Percentiles rank a stretch among this genome's conserved stretches.
Evolutionary conservation across 2,888 invertebrate species (phyloP).

Genomic region (Cryptocheilus praepositus): DNA sequence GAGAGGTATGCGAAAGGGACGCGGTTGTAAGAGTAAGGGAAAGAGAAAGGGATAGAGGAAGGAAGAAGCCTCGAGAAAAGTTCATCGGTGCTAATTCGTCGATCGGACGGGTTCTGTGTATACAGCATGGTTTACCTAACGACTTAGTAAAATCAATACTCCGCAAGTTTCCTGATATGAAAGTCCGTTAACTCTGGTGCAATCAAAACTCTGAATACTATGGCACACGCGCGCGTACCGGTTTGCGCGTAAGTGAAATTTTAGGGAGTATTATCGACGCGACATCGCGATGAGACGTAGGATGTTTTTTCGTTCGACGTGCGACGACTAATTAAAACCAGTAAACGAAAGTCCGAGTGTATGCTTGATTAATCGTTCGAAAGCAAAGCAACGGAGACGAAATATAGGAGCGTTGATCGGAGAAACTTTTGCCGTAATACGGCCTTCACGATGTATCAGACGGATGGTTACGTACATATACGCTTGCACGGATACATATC

Average conservation of each 20-base stretch:
- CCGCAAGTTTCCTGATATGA: constrained; percentile 47
- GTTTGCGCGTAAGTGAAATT: constrained; percentile 17
- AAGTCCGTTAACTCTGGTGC: constrained; percentile 54
- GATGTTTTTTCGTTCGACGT: too few relatives aligned
- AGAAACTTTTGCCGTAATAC: constrained; percentile 4
- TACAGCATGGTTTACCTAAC: constrained; percentile 50
- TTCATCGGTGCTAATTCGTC: constrained; percentile 48
- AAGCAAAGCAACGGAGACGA: constrained; percentile 16
- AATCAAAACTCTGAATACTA: constrained; percentile 49
- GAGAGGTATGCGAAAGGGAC: constrained; percentile 11
- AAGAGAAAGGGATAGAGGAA: background rate
- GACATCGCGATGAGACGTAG: too few relatives aligned
- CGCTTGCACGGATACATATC: too few relatives aligned
- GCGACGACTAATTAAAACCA: background rate
- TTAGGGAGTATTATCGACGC: constrained; percentile 11
- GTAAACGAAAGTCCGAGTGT: constrained; percentile 30
- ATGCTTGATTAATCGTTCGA: constrained; percentile 45
- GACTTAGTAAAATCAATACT: constrained; percentile 63
- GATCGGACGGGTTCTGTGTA: constrained; percentile 50
- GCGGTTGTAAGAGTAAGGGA: background rate
- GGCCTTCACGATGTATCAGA: too few relatives aligned
- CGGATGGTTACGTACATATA: too few relatives aligned
- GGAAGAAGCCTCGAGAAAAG: constrained; percentile 35
- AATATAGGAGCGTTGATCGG: background rate
- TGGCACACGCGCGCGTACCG: constrained; percentile 15